A percentile compares a stretch with the other conserved stretches of the same genome.
Evolutionary conservation across 2,797 vertebrate genomes (phyloP).

Genomic region (Silurus lanzhouensis): DNA sequence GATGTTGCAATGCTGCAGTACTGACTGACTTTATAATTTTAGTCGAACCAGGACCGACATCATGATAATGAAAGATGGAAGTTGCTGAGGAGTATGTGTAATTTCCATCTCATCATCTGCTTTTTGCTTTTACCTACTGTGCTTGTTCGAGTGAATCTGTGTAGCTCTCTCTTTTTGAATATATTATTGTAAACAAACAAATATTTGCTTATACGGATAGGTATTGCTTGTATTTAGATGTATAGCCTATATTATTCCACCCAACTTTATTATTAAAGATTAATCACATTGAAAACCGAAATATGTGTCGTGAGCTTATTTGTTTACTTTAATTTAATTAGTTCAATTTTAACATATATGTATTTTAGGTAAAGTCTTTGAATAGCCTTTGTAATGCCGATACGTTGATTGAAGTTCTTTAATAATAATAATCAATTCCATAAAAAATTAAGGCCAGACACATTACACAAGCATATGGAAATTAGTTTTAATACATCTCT

Average conservation of each 20-base stretch:
- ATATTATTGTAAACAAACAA: constrained; percentile 2
- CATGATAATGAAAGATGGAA: constrained; percentile 62
- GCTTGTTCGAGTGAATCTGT: constrained; percentile 38
- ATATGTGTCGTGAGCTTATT: background rate
- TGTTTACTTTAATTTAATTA: background rate
- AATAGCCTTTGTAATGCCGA: background rate
- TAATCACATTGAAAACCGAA: background rate
- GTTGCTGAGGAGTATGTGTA: constrained; percentile 56
- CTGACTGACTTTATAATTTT: constrained; percentile 27
- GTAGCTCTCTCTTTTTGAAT: background rate
- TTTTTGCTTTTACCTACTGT: constrained; percentile 34
- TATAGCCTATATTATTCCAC: background rate
- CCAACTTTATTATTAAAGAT: constrained; percentile 6
- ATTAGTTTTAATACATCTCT: background rate
- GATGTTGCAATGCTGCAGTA: constrained; percentile 12
- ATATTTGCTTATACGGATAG: background rate
- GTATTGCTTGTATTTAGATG: background rate
- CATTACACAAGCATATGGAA: background rate
- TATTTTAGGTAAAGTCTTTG: background rate
- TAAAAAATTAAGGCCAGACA: background rate
- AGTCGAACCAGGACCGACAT: constrained; percentile 67
- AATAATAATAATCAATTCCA: background rate
- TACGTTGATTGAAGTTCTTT: background rate
- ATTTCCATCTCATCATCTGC: constrained; percentile 21
- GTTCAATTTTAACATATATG: background rate